phyloP scores from a whole-genome alignment of 2,797 vertebrate genomes.

The Falco columbarius region DNA sequence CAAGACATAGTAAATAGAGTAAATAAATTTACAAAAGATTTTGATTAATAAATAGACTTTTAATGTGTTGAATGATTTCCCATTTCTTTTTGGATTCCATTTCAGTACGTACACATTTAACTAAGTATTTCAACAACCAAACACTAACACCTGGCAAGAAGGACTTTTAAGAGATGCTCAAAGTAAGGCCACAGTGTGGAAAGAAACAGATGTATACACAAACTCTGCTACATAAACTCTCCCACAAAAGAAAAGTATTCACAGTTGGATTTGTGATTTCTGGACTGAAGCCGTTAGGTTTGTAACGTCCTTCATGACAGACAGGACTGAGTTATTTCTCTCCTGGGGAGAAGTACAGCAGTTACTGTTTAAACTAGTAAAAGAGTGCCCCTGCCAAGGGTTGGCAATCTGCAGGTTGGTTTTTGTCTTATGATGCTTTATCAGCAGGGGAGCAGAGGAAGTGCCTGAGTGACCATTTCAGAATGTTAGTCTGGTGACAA shows the following conservation, averaged over 20 bases:
- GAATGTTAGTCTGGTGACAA: neutral
- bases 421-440: neutral
- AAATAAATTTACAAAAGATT: neutral
- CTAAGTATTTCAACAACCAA: neutral
- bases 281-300: neutral
- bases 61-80: neutral
- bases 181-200: neutral
- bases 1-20: neutral
- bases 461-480: neutral
- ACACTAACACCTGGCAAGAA: neutral
- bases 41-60: neutral
- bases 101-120: neutral
- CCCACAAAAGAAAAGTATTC: neutral
- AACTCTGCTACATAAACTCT: neutral
- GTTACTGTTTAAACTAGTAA: neutral
- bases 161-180: neutral
- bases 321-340: accelerated
- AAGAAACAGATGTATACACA: neutral
- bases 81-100: neutral
- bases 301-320: neutral
- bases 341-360: neutral
- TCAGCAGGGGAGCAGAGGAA: constrained; percentile 17
- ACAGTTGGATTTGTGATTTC: neutral
- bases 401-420: neutral
- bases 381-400: neutral